Percentiles rank a stretch among this genome's conserved stretches.
Evolutionary conservation across 2,797 vertebrate species (phyloP).

Genomic region (Balearica regulorum): DNA sequence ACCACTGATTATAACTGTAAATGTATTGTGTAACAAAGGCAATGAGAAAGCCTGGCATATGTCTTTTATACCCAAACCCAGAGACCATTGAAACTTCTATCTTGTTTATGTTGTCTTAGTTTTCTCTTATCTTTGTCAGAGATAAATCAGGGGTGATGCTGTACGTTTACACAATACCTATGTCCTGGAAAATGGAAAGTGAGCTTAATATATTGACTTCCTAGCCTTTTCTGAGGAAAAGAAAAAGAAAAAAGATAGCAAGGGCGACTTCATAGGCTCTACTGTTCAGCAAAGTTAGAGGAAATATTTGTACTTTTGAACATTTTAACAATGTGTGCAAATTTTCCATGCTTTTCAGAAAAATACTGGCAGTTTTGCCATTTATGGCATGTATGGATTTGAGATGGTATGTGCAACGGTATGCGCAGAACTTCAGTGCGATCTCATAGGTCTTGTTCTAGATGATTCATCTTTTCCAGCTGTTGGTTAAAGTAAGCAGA

Average conservation of each 20-base stretch:
- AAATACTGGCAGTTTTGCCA: not conserved
- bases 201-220: not conserved
- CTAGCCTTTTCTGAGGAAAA: not conserved
- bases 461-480: slow-evolving; percentile 12
- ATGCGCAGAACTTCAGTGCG: not conserved
- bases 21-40: not conserved
- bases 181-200: not conserved
- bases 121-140: not conserved
- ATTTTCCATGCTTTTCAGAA: not conserved
- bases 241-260: not conserved
- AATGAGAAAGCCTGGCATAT: not conserved
- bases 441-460: not conserved
- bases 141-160: not conserved
- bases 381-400: not conserved
- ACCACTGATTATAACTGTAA: not conserved
- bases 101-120: not conserved
- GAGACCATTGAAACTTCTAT: not conserved
- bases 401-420: not conserved
- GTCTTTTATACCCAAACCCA: not conserved
- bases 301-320: not conserved
- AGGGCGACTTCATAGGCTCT: not conserved
- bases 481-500: not conserved
- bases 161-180: accelerated
- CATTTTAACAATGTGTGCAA: not conserved
- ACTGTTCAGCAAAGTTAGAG: not conserved